Base-by-base conservation (phyloP, 2,888 invertebrate species). In the Tetheella fluctuosa region DNA sequence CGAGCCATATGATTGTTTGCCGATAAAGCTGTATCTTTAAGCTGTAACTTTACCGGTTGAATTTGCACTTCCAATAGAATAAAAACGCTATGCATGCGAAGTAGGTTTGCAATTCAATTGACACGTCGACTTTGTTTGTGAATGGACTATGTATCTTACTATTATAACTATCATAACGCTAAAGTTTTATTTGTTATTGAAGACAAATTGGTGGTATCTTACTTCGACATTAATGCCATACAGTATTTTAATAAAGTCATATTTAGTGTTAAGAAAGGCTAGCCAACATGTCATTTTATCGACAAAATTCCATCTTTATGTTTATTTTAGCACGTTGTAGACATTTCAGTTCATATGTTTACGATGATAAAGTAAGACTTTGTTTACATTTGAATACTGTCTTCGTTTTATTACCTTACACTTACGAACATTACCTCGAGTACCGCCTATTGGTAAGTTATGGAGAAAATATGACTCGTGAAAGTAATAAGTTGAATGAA, bases 401-500 rank as follows among this genome's bases (percentile, higher is more conserved):
- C 17, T 17, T n/a, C 48, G 10, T 48, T 48, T 48, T 48, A 48
- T 48, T 20, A 48, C 48, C 48, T 48, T 48, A 48, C 48, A 48
- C 48, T n/a, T 48, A 7, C 20, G 10, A 48, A 48, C 48, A 20
- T 48, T 48, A 20, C 48, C 20, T 20, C 17, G 48, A 48, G 48
- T 6, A 20, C 15, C 20, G 8, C 39, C 15, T 48, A 20, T 20
- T 10, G 48, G 48, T 10, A 48, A 48, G 48, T 48, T 48, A 48
- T 48, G 48, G 48, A 20, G 17, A 20, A 48, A 20, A 48, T 48
- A 62, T 66, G 68, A 67, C 66, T 65, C 70, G 55, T 74, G 71
- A 63, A 70, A 71, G 74, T 74, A 64, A 79, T 79, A 77, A 81
- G 76, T 79, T 64, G 71, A 77, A 75, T 76, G 75, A 80, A 79